These are phyloP conservation scores for Oreocharis arfaki DNA, from an alignment of 2,113 vertebrate genomes.

Conservation along the genomic window DNA sequence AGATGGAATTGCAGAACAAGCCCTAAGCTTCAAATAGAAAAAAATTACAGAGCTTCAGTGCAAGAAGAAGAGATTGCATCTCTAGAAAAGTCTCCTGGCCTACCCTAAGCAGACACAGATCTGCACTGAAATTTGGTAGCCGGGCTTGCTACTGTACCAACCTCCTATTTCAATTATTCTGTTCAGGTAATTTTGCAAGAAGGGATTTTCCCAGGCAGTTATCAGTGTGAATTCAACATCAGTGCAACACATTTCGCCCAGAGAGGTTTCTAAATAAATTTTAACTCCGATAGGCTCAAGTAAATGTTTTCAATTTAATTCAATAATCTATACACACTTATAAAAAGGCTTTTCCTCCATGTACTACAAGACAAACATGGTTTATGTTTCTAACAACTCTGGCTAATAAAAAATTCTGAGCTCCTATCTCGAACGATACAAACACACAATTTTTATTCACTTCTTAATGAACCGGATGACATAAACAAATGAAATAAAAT, in stretches of 20 bases:
- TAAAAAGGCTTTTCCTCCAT: slow-evolving; percentile 12
- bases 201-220: neutral
- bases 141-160: neutral
- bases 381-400: slow-evolving; percentile 22
- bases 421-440: neutral
- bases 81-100: neutral
- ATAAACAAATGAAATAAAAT: neutral
- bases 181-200: neutral
- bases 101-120: neutral
- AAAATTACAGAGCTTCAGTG: neutral
- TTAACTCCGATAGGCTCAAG: slow-evolving; percentile 48
- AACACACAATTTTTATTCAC: neutral
- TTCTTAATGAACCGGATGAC: neutral
- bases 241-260: neutral
- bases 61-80: neutral
- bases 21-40: neutral
- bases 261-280: slow-evolving; percentile 51
- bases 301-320: slow-evolving; percentile 70
- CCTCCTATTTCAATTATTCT: neutral
- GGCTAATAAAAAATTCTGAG: slow-evolving; percentile 25
- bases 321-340: slow-evolving; percentile 61
- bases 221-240: neutral
- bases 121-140: neutral
- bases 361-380: slow-evolving; percentile 23
- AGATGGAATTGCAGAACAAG: neutral